Evolutionary conservation across 2,797 vertebrate species (phyloP), one percentile per base, ranked within the genome.

Genomic region (Centropyge bicolor): DNA sequence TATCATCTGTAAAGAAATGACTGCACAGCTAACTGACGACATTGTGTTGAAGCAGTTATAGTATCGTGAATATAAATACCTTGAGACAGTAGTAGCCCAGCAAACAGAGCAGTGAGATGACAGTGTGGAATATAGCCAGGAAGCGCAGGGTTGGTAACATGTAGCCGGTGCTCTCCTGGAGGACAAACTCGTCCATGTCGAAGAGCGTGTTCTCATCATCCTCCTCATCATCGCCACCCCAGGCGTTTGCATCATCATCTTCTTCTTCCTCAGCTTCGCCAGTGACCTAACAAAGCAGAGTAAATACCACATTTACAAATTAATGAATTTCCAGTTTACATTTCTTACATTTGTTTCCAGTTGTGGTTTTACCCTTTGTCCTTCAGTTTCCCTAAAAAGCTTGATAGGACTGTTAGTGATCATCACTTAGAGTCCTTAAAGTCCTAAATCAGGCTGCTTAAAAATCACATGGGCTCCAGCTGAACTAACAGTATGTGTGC

Each of bases 81-180:
- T 99, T 99, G 60, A 99, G 95, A 87, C 95, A 98, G 78, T 98
- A 99, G 85, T 99, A 99, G 40, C 98, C 98, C 68, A 99, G 90
- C 85, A 99, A 93, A 75, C 98, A 99, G 81, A 99, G 88, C 3
- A 98, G 94, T 10, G 98, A 99, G 93, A 99, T 98, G 88, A 99
- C 16, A 0, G 98, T 99, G 87, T 99, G 98, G 89, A 98, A 93
- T 16, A 98, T 1, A 41, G 98, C 97, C 86, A 99, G 36, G 81
- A 97, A 97, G 63, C 96, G 96, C 84, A 99, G 92, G 0, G 97
- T 94, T 0, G 98, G 98, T 2, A 97, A 95, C 98, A 99, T 99
- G 85, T 99, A 99, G 22, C 98, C 98, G 0, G 95, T 97, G 86
- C 96, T 97, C 93, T 99, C 98, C 89, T 99, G 97, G 81, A 99